Base-by-base conservation (phyloP, 2,888 invertebrate genomes). In the Lochmaea capreae region DNA sequence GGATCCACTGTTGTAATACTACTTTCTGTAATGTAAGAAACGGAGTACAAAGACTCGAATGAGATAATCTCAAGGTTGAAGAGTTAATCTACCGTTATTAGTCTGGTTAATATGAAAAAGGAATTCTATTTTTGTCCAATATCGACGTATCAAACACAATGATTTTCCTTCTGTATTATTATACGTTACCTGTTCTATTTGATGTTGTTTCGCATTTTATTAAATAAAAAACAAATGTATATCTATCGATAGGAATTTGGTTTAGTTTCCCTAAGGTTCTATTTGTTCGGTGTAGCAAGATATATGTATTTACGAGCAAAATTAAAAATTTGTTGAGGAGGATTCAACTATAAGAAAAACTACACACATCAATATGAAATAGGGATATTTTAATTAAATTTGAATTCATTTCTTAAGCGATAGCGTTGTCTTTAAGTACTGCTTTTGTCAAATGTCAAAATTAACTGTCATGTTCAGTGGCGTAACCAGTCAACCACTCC, bases 41-140 rank as follows among this genome's bases (percentile, higher is more conserved):
- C 42, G 4, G 10, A 57, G 57, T 57, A 57, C 22, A 67, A 67
- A 58, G 43, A 66, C 52, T n/a, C 54, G 57, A 67, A 58, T 67
- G 58, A 67, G 58, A 67, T 67, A 70, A 63, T 70, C 70, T 71
- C 71, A 71, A 71, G 71, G 71, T 59, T 65, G 71, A 65, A 71
- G 46, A 65, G 65, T 66, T 59, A 57, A 49, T 49, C 42, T 65
- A 66, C 71, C 49, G 71, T 71, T 65, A 52, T 71, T 71, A 52
- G 68, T 69, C 54, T 61, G 39, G 62, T 62, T 43, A 62, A 65
- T 46, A 59, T 22, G 33, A 18, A 16, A 12, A 43, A 63, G 43
- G 49, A 52, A 33, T 46, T 43, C 43, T 63, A 63, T 46, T 46
- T 63, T 46, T 18, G 63, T 22, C 33, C 18, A 14, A 18, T 18